Evolutionary conservation across 2,113 vertebrate species (phyloP), one percentile per base, ranked within the genome.

Genomic region (Lycaon pictus): DNA sequence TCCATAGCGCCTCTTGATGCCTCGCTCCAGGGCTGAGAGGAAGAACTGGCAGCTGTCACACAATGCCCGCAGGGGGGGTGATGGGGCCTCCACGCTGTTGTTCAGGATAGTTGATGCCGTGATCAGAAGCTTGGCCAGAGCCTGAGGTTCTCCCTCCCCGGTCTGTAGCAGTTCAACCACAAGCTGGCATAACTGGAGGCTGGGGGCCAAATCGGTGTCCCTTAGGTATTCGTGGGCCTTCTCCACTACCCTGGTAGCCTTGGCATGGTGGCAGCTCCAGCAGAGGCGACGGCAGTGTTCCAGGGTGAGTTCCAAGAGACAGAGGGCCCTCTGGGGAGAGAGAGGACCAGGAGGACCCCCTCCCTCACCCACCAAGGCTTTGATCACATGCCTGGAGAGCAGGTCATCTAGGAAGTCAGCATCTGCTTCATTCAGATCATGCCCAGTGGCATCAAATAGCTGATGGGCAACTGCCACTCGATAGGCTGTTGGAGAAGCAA

Each of bases 1-100:
- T 19, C 95, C 35, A 0, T 97, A 98, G 35, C 97, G 69, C 43
- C 20, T 96, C 94, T 85, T 88, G 85, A 67, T 65, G 43, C 93
- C 79, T 67, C 97, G 96, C 0, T 98, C 90, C 0, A 99, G 98
- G 63, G 98, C 98, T 95, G 98, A 99, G 60, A 98, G 23, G 22
- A 99, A 62, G 15, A 99, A 98, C 91, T 99, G 98, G 95, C 99
- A 99, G 74, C 98, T 99, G 90, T 99, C 99, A 20, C 98, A 95
- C 82, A 99, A 80, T 6, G 98, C 97, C 62, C 98, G 98, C n/a
- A 98, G 96, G 0, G 96, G 62, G 0, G 20, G 65, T 20, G 96
- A 98, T 0, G 94, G 88, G 1, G 55, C 74, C 6, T 58, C 82
- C 0, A 82, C 2, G 1, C 32, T 88, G 7, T 2, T 15, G 0